Evolutionary conservation across 37 sponge, comb jelly and placozoan species (phyloP), one percentile per base, ranked within the genome.

Genomic region (Beroe forskalii): DNA sequence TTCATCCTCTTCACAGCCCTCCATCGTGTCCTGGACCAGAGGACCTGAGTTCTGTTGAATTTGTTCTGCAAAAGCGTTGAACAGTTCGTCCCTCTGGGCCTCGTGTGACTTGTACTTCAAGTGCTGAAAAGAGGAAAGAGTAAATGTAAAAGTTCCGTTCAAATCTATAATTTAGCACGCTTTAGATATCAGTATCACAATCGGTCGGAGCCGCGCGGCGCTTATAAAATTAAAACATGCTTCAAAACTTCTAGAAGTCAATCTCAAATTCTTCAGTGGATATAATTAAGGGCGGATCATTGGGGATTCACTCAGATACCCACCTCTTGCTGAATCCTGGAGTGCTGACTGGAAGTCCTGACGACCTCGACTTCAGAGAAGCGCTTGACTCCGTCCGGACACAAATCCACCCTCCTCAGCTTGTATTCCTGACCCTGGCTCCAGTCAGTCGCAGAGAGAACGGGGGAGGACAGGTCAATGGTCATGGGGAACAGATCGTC

Each of bases 291-390:
- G n/a, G n/a, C n/a, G n/a, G n/a, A n/a, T n/a, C n/a, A n/a, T n/a
- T n/a, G n/a, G n/a, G n/a, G n/a, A n/a, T n/a, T n/a, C n/a, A n/a
- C n/a, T n/a, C n/a, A n/a, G n/a, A n/a, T n/a, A n/a, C n/a, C 40
- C 4, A 80, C 86, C 86, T 80, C 86, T 80, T 44, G 86, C 42
- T 80, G 86, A 41, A 80, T 80, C 55, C 42, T 80, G 43, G 86
- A 44, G 0, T 41, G 44, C 30, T 80, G 86, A 25, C 48, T 80
- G 25, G 38, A 22, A 19, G 37, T 80, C 55, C 40, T 80, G 55
- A 80, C 86, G 1, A 80, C 31, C 86, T 80, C 86, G 2, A 80
- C 86, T 8, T 40, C 44, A 1, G 86, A 80, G 4, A 80, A 6
- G 12, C 28, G 12, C 55, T 80, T 80, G 1, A 80, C 86, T 6